These are phyloP conservation scores for Latrodectus hesperus DNA, from an alignment of 2,888 invertebrate species.

Conservation along the genomic window DNA sequence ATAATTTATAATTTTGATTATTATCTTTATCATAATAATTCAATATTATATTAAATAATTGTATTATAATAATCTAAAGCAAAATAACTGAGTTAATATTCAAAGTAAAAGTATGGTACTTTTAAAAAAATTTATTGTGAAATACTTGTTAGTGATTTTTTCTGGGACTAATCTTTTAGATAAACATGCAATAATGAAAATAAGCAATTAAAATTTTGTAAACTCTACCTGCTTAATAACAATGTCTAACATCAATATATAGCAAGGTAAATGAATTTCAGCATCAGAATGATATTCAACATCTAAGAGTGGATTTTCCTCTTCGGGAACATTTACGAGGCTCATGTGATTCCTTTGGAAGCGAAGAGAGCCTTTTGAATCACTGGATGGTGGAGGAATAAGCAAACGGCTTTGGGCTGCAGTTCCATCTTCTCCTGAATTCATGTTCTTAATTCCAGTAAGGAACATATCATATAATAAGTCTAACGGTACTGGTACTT, in stretches of 20 bases:
- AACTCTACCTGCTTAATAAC: slow-evolving; percentile 87
- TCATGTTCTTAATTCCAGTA: slow-evolving; percentile 83
- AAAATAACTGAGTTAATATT: too few relatives aligned
- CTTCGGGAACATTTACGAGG: slow-evolving; percentile 54
- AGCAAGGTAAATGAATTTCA: slow-evolving; percentile 87
- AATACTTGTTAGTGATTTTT: too few relatives aligned
- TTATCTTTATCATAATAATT: too few relatives aligned
- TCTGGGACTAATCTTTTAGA: too few relatives aligned
- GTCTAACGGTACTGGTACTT: slow-evolving; percentile 90
- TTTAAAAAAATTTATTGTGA: too few relatives aligned
- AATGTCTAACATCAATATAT: slow-evolving; percentile 96
- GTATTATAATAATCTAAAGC: too few relatives aligned
- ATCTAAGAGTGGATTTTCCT: slow-evolving; percentile 36
- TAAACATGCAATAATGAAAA: not conserved
- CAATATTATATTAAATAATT: too few relatives aligned
- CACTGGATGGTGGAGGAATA: slow-evolving; percentile 45
- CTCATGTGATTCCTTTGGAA: slow-evolving; percentile 11
- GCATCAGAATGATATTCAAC: slow-evolving; percentile 70
- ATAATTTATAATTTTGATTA: too few relatives aligned
- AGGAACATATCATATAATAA: slow-evolving; percentile 93
- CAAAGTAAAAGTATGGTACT: too few relatives aligned
- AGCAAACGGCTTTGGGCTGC: slow-evolving; percentile 18
- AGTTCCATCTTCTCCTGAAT: slow-evolving; percentile 14
- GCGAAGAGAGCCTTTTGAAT: slow-evolving; percentile 12
- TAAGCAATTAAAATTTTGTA: not conserved